Evolutionary conservation across 2,113 vertebrate species (phyloP).

Genomic region (Tragulus kanchil): DNA sequence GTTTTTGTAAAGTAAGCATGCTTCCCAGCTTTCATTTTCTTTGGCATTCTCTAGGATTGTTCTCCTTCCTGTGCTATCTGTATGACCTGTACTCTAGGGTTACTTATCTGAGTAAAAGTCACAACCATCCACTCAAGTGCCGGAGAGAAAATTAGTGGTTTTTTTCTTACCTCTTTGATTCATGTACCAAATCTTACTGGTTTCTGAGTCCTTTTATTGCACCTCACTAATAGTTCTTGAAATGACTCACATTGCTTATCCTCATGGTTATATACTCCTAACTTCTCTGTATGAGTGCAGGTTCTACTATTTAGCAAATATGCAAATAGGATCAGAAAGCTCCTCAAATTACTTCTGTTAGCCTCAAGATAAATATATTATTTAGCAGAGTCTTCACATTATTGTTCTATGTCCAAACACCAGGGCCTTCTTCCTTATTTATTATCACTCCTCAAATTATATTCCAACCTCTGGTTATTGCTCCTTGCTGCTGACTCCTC

Average conservation of each 20-base stretch:
- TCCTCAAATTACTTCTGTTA: not conserved
- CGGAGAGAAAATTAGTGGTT: not conserved
- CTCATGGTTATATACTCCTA: not conserved
- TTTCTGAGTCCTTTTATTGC: not conserved
- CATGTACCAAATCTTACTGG: not conserved
- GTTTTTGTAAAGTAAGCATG: not conserved
- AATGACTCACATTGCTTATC: not conserved
- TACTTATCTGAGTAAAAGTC: not conserved
- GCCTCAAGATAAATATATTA: not conserved
- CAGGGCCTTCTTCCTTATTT: not conserved
- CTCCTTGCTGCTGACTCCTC: not conserved
- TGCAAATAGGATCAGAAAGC: not conserved
- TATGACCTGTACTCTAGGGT: not conserved
- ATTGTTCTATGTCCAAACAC: not conserved
- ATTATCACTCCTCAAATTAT: not conserved
- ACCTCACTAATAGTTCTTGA: not conserved
- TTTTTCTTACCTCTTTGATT: not conserved
- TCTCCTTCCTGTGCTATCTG: accelerated
- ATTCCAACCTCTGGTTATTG: not conserved
- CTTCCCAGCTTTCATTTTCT: not conserved
- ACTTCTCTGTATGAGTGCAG: not conserved
- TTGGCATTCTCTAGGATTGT: not conserved
- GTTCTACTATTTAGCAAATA: not conserved
- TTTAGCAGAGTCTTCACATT: not conserved
- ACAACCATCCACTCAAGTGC: not conserved